phyloP scores from a whole-genome alignment of 2,888 invertebrate species.

The Incurvaria masculella region DNA sequence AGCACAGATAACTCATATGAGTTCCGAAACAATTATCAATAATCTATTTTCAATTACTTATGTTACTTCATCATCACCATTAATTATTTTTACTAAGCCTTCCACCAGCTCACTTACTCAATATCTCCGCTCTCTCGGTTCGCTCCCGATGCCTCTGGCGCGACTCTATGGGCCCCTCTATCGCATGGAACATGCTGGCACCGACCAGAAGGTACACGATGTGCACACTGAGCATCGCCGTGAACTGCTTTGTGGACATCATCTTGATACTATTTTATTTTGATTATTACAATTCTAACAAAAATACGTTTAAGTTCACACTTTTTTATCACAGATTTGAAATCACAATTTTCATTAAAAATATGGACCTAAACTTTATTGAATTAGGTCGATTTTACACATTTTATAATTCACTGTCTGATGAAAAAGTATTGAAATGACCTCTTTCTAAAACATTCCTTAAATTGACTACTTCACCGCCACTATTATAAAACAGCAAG shows the following conservation, averaged over 20 bases:
- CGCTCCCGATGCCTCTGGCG: constrained; percentile 36
- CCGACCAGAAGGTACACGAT: constrained; percentile 65
- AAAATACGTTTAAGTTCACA: background rate
- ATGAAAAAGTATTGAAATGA: too few species aligned
- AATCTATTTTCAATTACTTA: too few species aligned
- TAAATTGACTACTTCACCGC: background rate
- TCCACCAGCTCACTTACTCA: too few species aligned
- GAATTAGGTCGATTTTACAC: too few species aligned
- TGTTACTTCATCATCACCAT: too few species aligned
- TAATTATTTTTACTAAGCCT: too few species aligned
- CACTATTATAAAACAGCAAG: background rate
- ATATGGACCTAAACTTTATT: too few species aligned
- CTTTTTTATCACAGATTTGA: background rate
- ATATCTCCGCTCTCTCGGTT: constrained; percentile 46
- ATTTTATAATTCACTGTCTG: too few species aligned
- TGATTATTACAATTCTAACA: background rate
- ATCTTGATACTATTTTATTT: constrained; percentile 19
- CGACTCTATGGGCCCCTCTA: constrained; percentile 62
- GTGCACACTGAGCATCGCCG: constrained; percentile 60
- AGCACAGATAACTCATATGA: too few species aligned
- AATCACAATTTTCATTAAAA: too few species aligned
- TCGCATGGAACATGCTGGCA: constrained; percentile 66
- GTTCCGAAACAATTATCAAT: too few species aligned
- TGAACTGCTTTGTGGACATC: constrained; percentile 68
- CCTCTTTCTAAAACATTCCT: too few species aligned